Evolutionary conservation across 2,113 vertebrate genomes (phyloP).

Genomic region (Clarias macrocephalus): DNA sequence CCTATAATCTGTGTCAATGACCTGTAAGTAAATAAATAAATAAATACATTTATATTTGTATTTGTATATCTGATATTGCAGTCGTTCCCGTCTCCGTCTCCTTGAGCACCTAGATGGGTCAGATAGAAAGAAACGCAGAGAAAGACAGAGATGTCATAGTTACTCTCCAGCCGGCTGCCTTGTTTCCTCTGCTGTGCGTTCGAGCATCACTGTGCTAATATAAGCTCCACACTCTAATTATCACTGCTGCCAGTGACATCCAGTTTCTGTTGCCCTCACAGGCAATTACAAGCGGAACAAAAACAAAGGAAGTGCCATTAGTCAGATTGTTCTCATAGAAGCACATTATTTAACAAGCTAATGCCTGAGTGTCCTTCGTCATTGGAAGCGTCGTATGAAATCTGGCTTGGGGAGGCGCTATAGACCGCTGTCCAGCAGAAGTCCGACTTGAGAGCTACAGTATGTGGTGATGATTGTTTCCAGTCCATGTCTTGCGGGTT

Average conservation of each 20-base stretch:
- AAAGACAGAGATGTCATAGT: constrained; percentile 11
- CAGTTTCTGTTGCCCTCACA: constrained; percentile 40
- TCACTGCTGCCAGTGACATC: constrained; percentile 38
- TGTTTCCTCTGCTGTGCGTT: background rate
- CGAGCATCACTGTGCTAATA: constrained; percentile 19
- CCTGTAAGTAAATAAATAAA: too few species aligned
- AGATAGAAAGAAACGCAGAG: background rate
- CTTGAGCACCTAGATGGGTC: background rate
- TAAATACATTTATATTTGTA: background rate
- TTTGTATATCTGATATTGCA: background rate
- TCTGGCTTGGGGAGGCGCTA: background rate
- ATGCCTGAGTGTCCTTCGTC: background rate
- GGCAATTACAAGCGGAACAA: constrained; percentile 29
- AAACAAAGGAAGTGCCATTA: constrained; percentile 24
- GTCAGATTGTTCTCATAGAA: constrained; percentile 31
- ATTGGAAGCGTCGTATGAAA: background rate
- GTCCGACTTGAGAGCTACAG: background rate
- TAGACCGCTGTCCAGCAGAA: background rate
- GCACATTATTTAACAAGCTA: constrained; percentile 13
- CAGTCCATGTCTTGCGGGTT: background rate
- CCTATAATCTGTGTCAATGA: too few species aligned
- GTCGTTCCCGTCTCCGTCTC: background rate
- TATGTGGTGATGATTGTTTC: background rate
- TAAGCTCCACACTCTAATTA: constrained; percentile 35
- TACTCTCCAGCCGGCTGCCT: constrained; percentile 6